Evolutionary conservation across 2,113 vertebrate genomes (phyloP).

Genomic region (Limanda limanda): DNA sequence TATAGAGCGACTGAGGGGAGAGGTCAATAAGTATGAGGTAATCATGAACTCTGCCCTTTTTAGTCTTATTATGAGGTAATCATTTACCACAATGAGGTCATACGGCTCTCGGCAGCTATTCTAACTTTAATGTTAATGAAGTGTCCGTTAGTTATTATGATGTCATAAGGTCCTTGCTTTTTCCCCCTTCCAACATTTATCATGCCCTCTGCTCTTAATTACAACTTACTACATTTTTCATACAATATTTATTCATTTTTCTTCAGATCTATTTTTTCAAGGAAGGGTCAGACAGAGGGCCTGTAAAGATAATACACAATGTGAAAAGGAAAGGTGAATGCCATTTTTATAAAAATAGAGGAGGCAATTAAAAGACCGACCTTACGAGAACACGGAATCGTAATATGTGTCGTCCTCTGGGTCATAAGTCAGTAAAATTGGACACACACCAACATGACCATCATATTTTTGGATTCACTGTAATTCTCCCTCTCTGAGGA

Average conservation of each 20-base stretch:
- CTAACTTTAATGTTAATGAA: background rate
- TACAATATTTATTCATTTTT: background rate
- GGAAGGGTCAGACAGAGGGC: too few species aligned
- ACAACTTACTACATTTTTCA: background rate
- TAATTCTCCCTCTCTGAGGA: background rate
- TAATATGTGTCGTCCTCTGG: too few species aligned
- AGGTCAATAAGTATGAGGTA: slow-evolving; percentile 90
- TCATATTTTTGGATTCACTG: background rate
- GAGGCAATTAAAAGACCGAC: too few species aligned
- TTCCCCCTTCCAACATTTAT: too few species aligned
- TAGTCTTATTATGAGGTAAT: background rate
- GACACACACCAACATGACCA: too few species aligned
- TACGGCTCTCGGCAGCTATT: background rate
- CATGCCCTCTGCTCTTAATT: too few species aligned
- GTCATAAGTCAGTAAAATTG: too few species aligned
- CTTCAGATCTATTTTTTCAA: background rate
- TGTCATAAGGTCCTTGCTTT: background rate
- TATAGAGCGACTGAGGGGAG: slow-evolving; percentile 86
- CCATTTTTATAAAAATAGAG: too few species aligned
- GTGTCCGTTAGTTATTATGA: background rate
- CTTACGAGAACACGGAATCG: too few species aligned
- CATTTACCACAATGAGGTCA: background rate
- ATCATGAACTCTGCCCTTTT: slow-evolving; percentile 22
- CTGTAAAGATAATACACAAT: too few species aligned
- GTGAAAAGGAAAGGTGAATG: too few species aligned